Percentiles rank a stretch among this genome's conserved stretches.
These are phyloP conservation scores for Augiades crinisus DNA, from an alignment of 2,888 invertebrate species.

Conservation along the genomic window DNA sequence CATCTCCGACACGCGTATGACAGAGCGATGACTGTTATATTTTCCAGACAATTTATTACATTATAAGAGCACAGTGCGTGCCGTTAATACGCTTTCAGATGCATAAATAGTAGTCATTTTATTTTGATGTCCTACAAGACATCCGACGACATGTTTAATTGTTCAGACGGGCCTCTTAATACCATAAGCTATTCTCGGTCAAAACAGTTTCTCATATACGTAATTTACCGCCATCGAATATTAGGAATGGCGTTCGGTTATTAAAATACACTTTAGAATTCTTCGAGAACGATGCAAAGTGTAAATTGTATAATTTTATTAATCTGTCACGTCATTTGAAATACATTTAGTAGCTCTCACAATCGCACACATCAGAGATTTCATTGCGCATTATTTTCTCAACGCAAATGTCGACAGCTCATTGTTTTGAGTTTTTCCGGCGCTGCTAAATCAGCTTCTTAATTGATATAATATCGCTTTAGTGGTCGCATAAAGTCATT, in stretches of 20 bases:
- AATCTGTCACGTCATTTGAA: constrained; percentile 44
- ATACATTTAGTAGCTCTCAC: constrained; percentile 35
- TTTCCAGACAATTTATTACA: constrained; percentile 80
- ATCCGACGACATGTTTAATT: constrained; percentile 75
- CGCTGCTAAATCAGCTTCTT: constrained; percentile 68
- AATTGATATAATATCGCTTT: constrained; percentile 75
- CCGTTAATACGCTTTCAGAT: constrained; percentile 73
- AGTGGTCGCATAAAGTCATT: constrained; percentile 70
- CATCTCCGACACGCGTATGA: constrained; percentile 62
- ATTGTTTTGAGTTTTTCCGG: constrained; percentile 75
- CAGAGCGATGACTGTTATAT: constrained; percentile 77
- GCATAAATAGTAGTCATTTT: constrained; percentile 79
- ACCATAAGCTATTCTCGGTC: constrained; percentile 62
- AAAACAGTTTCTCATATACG: constrained; percentile 54
- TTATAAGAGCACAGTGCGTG: constrained; percentile 72
- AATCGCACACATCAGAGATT: constrained; percentile 59
- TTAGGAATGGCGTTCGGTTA: constrained; percentile 4
- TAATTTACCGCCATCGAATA: constrained; percentile 23
- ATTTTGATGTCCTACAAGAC: constrained; percentile 79
- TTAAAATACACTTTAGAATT: constrained; percentile 7
- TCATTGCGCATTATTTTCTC: constrained; percentile 69
- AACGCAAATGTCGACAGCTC: constrained; percentile 62
- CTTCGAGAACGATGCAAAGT: constrained; percentile 7
- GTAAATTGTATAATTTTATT: constrained; percentile 27
- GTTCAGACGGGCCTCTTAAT: constrained; percentile 65